Evolutionary conservation across 2,888 invertebrate species (phyloP).

Genomic region (Allacma fusca): DNA sequence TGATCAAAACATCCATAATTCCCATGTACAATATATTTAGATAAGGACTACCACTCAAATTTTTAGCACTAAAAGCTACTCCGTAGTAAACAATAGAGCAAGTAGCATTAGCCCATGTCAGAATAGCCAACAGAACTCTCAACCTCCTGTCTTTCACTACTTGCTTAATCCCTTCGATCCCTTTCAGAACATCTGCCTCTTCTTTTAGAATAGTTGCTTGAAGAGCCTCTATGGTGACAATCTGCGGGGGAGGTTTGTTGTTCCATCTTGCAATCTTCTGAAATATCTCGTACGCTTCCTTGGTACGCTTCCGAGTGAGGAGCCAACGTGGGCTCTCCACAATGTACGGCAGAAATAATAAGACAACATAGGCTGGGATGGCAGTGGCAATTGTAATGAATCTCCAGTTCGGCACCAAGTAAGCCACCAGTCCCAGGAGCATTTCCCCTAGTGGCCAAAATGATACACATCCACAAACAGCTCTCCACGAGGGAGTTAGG

Average conservation of each 20-base stretch:
- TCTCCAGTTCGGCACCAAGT: slow-evolving; percentile 53
- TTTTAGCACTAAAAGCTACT: slow-evolving; percentile 42
- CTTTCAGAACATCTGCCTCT: slow-evolving; percentile 31
- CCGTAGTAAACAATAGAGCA: slow-evolving; percentile 50
- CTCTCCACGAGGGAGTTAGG: slow-evolving; percentile 56
- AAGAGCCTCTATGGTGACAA: slow-evolving; percentile 47
- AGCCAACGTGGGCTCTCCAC: slow-evolving; percentile 57
- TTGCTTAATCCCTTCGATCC: slow-evolving; percentile 33
- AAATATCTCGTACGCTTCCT: slow-evolving; percentile 51
- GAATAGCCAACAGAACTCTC: slow-evolving; percentile 33
- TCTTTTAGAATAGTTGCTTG: slow-evolving; percentile 44
- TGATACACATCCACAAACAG: slow-evolving; percentile 56
- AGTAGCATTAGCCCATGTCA: slow-evolving; percentile 44
- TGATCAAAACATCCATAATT: slow-evolving; percentile 35
- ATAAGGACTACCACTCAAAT: slow-evolving; percentile 39
- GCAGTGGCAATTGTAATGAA: slow-evolving; percentile 47
- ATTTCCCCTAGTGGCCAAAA: slow-evolving; percentile 59
- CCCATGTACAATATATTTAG: slow-evolving; percentile 45
- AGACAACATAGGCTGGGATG: slow-evolving; percentile 47
- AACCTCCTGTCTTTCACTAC: slow-evolving; percentile 23
- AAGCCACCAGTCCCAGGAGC: slow-evolving; percentile 49
- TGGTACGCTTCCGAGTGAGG: slow-evolving; percentile 49
- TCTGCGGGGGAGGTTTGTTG: slow-evolving; percentile 35
- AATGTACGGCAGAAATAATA: slow-evolving; percentile 50
- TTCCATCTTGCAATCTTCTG: slow-evolving; percentile 55